These are phyloP conservation scores for Apeira syringaria DNA, from an alignment of 2,888 invertebrate genomes.

Conservation along the genomic window DNA sequence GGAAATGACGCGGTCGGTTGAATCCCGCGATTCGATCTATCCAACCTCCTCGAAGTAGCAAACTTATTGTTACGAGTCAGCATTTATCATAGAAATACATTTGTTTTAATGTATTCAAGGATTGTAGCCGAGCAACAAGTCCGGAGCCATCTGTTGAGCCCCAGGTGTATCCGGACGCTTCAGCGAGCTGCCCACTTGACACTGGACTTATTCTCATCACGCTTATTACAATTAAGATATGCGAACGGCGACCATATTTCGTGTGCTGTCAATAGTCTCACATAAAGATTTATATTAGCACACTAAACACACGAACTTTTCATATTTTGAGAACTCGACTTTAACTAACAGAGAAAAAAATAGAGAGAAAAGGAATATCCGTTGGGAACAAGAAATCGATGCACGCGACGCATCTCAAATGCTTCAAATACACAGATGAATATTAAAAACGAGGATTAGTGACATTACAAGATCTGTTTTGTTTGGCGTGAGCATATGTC, in stretches of 20 bases:
- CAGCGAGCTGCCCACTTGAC: slow-evolving; percentile 37
- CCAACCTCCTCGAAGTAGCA: not conserved
- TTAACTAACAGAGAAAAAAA: no score
- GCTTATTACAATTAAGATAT: no score
- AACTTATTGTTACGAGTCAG: slow-evolving; percentile 13
- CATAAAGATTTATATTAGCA: no score
- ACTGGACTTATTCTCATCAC: no score
- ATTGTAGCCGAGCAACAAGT: slow-evolving; percentile 73
- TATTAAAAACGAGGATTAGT: slow-evolving; percentile 5
- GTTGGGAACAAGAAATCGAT: slow-evolving; percentile 14
- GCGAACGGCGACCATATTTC: no score
- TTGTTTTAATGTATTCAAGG: slow-evolving; percentile 62
- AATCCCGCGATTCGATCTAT: no score
- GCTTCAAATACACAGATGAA: slow-evolving; percentile 5
- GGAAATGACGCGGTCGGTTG: no score
- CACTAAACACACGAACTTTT: no score
- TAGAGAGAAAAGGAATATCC: not conserved
- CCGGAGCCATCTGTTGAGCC: slow-evolving; percentile 74
- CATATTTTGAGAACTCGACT: no score
- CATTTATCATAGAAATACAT: slow-evolving; percentile 27
- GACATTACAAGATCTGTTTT: not conserved
- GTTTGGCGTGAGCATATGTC: no score
- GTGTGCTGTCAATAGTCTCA: no score
- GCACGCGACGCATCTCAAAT: slow-evolving; percentile 6
- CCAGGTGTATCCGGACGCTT: slow-evolving; percentile 18